A percentile compares a stretch with the other conserved stretches of the same genome.
phyloP scores from a whole-genome alignment of 2,797 vertebrate genomes.

The Urosaurus nigricauda region DNA sequence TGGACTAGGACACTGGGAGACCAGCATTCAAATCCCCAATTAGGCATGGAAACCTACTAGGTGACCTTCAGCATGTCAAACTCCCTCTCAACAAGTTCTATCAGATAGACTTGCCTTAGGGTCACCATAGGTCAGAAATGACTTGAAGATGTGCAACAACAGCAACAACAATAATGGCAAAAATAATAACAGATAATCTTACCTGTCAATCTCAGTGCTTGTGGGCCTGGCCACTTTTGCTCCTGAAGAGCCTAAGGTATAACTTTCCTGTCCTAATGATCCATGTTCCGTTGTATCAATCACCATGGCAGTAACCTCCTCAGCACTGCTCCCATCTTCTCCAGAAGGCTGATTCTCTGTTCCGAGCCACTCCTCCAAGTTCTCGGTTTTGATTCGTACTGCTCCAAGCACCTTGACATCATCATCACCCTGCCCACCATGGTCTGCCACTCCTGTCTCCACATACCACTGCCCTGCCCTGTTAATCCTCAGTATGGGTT shows the following conservation, averaged over 20 bases:
- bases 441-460: constrained; percentile 85
- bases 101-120: too few relatives aligned
- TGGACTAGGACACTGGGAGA: too few relatives aligned
- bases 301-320: constrained; percentile 92
- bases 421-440: constrained; percentile 79
- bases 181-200: constrained; percentile 54
- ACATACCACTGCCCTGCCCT: constrained; percentile 97
- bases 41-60: too few relatives aligned
- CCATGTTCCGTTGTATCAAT: constrained; percentile 93
- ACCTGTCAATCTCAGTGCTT: constrained; percentile 95
- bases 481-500: constrained; percentile 94
- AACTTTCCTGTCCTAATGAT: constrained; percentile 84
- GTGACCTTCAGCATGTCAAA: too few relatives aligned
- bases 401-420: constrained; percentile 86
- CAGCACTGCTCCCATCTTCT: constrained; percentile 89
- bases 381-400: constrained; percentile 92
- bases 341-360: constrained; percentile 88
- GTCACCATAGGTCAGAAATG: too few relatives aligned
- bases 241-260: constrained; percentile 81
- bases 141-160: background rate
- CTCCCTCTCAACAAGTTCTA: too few relatives aligned
- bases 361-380: constrained; percentile 94
- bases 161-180: background rate
- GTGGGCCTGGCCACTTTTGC: constrained; percentile 88
- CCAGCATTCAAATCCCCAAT: too few relatives aligned